These are phyloP conservation scores for Dichetophora obliterata DNA, from an alignment of 2,888 invertebrate species.

Conservation along the genomic window DNA sequence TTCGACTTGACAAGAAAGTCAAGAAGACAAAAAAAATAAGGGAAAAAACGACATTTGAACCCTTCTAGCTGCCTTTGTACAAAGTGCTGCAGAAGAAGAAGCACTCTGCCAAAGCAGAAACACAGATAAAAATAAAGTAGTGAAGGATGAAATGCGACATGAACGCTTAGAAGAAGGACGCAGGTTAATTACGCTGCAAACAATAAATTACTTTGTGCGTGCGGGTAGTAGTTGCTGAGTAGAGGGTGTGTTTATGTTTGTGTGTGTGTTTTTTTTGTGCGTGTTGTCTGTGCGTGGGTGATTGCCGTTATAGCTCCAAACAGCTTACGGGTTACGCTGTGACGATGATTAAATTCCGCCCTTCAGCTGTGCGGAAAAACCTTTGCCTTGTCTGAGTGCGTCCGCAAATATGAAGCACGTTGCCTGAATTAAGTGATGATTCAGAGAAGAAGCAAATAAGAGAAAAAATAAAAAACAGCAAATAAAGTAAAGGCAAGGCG, in stretches of 20 bases:
- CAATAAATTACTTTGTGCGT: constrained; percentile 57
- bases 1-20: constrained; percentile 39
- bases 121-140: not conserved
- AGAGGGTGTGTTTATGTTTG: not conserved
- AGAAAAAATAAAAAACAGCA: not conserved
- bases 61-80: too few relatives aligned
- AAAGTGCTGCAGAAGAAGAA: not conserved
- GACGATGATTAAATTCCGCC: constrained; percentile 22
- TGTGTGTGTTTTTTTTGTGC: not conserved
- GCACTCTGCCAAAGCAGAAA: not conserved
- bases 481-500: not conserved
- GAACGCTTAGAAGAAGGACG: constrained; percentile 34
- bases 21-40: constrained; percentile 1
- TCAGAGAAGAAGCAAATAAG: not conserved
- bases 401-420: constrained; percentile 13
- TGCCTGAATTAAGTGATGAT: constrained; percentile 3
- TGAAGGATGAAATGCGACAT: constrained; percentile 8
- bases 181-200: constrained; percentile 60
- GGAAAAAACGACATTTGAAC: not conserved
- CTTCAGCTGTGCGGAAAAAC: constrained; percentile 12
- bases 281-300: not conserved
- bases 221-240: not conserved
- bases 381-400: not conserved
- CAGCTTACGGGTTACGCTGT: not conserved
- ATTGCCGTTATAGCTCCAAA: not conserved